Evolutionary conservation across 2,113 vertebrate species (phyloP), one percentile per base, ranked within the genome.

Genomic region (Aspidoscelis tigris): DNA sequence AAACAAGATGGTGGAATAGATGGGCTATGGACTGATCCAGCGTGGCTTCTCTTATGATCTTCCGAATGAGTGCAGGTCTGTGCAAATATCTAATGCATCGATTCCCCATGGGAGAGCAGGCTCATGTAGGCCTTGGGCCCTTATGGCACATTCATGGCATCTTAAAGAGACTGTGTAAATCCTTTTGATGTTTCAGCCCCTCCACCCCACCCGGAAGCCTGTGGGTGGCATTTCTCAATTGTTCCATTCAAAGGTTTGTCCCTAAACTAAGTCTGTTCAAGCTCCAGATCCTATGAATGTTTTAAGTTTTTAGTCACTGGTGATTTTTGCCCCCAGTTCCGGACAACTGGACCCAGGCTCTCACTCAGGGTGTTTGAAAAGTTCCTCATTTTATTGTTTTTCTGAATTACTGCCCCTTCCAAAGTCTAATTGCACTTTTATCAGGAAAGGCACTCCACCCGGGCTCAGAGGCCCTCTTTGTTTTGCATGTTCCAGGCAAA

Each of bases 141-240:
- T 33, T 33, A 33, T 33, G 33, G 33, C 33, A 33, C 33, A 33
- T 33, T 33, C 33, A 1, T 33, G 33, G 33, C 33, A 33, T 33
- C 73, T 2, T 0, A 1, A 43, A 66, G 33, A 76, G 18, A 65
- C 0, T 0, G 5, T 20, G 24, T 66, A 74, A 2, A 77, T 0
- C 3, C 75, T 61, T 69, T 70, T 24, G 82, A n/a, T 18, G 10
- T 0, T 39, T 64, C n/a, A 43, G 43, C 21, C 53, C 50, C 7
- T 73, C 75, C 18, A 2, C 41, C 66, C 9, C 0, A 88, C 78
- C 50, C 5, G 8, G 18, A 66, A 0, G 1, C 0, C 2, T 0
- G 0, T 0, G 9, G 50, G 39, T 78, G 61, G 47, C 1, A 11
- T 2, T 78, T 69, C 7, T 0, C 1, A 72, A 12, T 14, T 76